Percentiles rank a stretch among this genome's conserved stretches.
Evolutionary conservation across 2,113 vertebrate species (phyloP).

Genomic region (Geococcyx californianus): DNA sequence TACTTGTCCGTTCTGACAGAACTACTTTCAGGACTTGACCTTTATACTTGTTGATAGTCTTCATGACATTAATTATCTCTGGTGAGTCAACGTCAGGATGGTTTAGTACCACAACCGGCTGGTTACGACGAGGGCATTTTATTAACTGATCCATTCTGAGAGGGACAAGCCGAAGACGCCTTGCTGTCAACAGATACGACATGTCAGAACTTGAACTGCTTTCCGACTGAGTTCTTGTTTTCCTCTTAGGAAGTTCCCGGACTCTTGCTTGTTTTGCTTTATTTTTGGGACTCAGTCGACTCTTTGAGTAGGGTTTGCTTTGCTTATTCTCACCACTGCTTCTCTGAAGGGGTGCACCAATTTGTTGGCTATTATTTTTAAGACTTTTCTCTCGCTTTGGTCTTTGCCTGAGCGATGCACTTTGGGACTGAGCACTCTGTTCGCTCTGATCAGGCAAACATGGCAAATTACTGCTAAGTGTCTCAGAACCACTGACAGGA

Average conservation of each 20-base stretch:
- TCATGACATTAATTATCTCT: slow-evolving; percentile 81
- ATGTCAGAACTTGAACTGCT: slow-evolving; percentile 37
- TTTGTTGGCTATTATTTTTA: background rate
- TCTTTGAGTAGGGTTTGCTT: slow-evolving; percentile 28
- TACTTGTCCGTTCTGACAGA: slow-evolving; percentile 76
- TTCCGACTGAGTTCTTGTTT: slow-evolving; percentile 21
- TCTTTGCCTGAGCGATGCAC: slow-evolving; percentile 40
- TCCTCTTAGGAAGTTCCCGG: slow-evolving; percentile 73
- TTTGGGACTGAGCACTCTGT: background rate
- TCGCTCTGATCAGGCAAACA: background rate
- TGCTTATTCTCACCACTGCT: slow-evolving; percentile 17
- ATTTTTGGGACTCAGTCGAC: slow-evolving; percentile 24
- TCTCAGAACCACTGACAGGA: slow-evolving; percentile 40
- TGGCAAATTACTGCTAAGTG: background rate
- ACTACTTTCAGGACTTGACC: slow-evolving; percentile 80
- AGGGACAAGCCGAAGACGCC: slow-evolving; percentile 81
- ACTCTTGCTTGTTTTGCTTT: slow-evolving; percentile 59
- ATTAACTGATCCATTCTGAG: slow-evolving; percentile 83
- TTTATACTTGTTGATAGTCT: slow-evolving; percentile 78
- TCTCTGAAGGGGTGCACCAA: background rate
- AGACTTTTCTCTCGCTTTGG: slow-evolving; percentile 43
- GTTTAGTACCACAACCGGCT: slow-evolving; percentile 95
- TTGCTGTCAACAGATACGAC: slow-evolving; percentile 57
- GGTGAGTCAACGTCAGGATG: slow-evolving; percentile 85
- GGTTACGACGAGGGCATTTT: slow-evolving; percentile 86